Base-by-base conservation (phyloP, 2,113 vertebrate species). In the Myocastor coypus region DNA sequence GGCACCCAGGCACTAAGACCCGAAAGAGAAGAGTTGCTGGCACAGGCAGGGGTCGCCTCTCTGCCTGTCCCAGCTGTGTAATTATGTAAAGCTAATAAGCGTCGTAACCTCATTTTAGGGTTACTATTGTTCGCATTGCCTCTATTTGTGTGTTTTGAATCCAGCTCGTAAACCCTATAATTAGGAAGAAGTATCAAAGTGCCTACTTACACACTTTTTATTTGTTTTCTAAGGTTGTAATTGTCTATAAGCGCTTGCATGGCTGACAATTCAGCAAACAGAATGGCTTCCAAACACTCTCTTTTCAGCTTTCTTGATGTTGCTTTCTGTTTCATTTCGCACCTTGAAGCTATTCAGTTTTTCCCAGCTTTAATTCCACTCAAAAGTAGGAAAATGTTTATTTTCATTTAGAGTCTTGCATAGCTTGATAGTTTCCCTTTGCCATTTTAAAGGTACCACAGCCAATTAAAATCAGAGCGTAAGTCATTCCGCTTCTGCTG, bases 101-200 rank as follows among this genome's bases (percentile, higher is more conserved):
- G 96, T 87, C 94, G 57, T 96, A 83, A 87, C 85, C 95, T 93
- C 30, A 68, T 96, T 97, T 91, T 28, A 30, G 93, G 86, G 73
- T 95, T 97, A 83, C 71, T 94, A 28, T 46, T 91, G 83, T 97
- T 97, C 32, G 66, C 7, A 83, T 96, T 95, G 73, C 91, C 93
- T 75, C 50, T 84, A 80, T 96, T 87, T 97, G 94, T 96, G 71
- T 22, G 3, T 96, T 98, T 87, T 83, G 86, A 77, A 95, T 98
- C 81, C 57, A 68, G 92, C 96, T 96, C 37, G 0, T 66, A 95
- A 97, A 91, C 12, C 0, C 92, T 77, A 83, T 97, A 97, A 96
- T 97, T 97, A 86, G 92, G 95, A 96, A 97, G 83, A 97, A 98
- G 95, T 90, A 97, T 95, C 96, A 93, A 94, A 98, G 97, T 98